phyloP scores from a whole-genome alignment of 2,888 invertebrate genomes.

The Camponotus fellah region DNA sequence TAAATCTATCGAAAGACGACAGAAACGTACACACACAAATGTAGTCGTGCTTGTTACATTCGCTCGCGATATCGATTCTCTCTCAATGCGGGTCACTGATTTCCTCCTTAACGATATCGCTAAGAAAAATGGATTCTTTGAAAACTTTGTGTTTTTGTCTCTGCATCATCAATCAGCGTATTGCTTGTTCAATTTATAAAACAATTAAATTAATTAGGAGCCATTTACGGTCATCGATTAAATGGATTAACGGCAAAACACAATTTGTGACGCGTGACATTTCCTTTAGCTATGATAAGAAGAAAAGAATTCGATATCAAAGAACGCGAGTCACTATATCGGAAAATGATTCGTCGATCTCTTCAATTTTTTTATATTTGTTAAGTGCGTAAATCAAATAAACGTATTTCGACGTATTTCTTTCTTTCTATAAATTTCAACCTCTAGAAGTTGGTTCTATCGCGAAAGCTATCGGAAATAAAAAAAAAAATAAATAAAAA shows the following conservation, averaged over 20 bases:
- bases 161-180: conserved; percentile 41
- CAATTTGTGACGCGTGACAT: background rate
- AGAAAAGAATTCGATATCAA: conserved; percentile 18
- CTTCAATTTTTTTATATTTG: background rate
- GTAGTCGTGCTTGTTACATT: conserved; percentile 30
- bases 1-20: conserved; percentile 7
- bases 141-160: conserved; percentile 13
- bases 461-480: background rate
- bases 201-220: conserved; percentile 55
- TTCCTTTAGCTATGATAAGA: background rate
- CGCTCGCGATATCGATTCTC: conserved; percentile 30
- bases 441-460: background rate
- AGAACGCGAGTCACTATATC: background rate
- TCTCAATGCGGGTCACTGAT: conserved; percentile 43
- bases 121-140: conserved; percentile 45
- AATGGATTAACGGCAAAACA: background rate
- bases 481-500: conserved; percentile 6
- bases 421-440: background rate
- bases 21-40: conserved; percentile 10
- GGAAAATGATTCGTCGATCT: background rate
- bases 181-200: conserved; percentile 9
- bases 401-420: background rate
- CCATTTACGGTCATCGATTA: conserved; percentile 13
- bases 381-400: background rate
- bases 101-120: conserved; percentile 34